Conservation (phyloP, 2,113 vertebrate species). For the Crotalus tigris region DNA sequence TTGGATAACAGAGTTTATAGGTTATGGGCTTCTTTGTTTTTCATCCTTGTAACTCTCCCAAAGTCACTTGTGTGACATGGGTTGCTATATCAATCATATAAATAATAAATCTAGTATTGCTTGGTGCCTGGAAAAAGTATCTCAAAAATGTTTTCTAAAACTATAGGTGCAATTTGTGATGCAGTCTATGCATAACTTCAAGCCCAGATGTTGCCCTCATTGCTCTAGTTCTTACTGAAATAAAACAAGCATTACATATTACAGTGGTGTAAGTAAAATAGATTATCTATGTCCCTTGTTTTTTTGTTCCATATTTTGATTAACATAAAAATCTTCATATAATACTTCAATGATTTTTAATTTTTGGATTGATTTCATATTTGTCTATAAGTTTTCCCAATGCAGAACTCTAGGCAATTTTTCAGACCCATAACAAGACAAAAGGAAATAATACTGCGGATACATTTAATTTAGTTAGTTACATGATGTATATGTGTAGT, state of each 20-base stretch:
- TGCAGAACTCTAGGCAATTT: neutral
- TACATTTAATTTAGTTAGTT: neutral
- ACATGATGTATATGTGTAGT: neutral
- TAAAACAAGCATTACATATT: neutral
- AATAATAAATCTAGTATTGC: neutral
- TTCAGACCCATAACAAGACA: neutral
- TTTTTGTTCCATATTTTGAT: slow-evolving; percentile 51
- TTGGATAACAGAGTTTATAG: neutral
- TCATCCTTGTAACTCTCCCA: neutral
- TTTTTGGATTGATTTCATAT: slow-evolving; percentile 26
- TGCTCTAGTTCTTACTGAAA: neutral
- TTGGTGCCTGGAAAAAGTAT: neutral
- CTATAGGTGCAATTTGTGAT: neutral
- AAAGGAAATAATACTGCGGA: neutral
- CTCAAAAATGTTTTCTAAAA: neutral
- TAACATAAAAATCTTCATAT: slow-evolving; percentile 44
- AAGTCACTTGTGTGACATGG: too few species aligned
- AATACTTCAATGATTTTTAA: slow-evolving; percentile 25
- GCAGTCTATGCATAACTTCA: neutral
- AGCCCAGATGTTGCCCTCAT: neutral
- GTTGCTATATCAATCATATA: neutral
- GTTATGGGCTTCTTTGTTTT: neutral
- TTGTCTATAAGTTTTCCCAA: slow-evolving; percentile 18
- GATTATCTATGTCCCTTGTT: neutral
- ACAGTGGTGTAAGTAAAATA: neutral